Percentiles rank a stretch among this genome's conserved stretches.
Evolutionary conservation across 1,140 invertebrate species (phyloP).

Genomic region (Brachionus manjavacas): DNA sequence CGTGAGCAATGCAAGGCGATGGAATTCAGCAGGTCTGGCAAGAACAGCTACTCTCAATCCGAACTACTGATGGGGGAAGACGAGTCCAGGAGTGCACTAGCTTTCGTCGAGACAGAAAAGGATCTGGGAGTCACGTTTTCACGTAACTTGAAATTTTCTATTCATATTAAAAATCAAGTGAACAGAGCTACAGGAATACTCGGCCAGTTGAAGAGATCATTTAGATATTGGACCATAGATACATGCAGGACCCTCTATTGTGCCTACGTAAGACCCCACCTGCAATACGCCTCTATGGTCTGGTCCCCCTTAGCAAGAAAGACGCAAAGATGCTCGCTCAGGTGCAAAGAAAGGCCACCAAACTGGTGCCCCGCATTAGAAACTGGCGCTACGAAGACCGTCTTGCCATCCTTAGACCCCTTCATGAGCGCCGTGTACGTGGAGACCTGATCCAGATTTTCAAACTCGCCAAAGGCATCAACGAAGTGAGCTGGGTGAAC

Average conservation of each 20-base stretch:
- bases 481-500: background rate
- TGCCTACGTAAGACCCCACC: background rate
- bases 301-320: background rate
- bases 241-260: background rate
- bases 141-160: background rate
- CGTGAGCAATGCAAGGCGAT: background rate
- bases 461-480: background rate
- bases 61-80: background rate
- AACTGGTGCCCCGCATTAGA: background rate
- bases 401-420: background rate
- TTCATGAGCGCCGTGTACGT: background rate
- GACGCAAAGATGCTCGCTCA: background rate
- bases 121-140: background rate
- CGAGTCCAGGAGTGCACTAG: background rate
- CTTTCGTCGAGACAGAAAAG: background rate
- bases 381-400: background rate
- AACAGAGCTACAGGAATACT: background rate
- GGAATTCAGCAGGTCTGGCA: background rate
- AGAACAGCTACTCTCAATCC: background rate
- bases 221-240: background rate
- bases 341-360: background rate
- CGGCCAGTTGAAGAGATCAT: background rate
- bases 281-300: background rate
- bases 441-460: background rate
- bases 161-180: background rate